phyloP scores from a whole-genome alignment of 2,797 vertebrate genomes.

The Hoplostethus mediterraneus region DNA sequence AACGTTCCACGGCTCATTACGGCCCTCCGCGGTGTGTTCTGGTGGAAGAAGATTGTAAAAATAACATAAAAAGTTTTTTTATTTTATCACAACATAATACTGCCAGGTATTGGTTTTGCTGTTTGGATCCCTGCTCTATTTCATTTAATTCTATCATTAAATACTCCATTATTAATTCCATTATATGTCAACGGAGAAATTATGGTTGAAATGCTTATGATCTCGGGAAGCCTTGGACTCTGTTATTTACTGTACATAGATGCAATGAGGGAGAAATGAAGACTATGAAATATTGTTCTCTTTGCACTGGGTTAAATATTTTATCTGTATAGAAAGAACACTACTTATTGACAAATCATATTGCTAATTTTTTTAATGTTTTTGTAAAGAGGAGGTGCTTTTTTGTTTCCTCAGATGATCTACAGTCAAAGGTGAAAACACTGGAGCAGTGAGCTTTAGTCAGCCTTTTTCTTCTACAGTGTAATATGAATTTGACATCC shows the following conservation, averaged over 20 bases:
- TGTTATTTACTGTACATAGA: constrained; percentile 61
- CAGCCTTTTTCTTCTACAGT: constrained; percentile 4
- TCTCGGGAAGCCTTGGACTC: no score
- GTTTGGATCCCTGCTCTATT: no score
- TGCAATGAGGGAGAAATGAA: constrained; percentile 64
- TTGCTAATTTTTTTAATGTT: constrained; percentile 39
- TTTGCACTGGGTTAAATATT: constrained; percentile 82
- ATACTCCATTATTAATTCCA: no score
- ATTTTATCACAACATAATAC: no score
- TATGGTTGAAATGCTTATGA: no score
- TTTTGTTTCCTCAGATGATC: constrained; percentile 33
- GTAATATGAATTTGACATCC: constrained; percentile 18
- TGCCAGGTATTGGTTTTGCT: no score
- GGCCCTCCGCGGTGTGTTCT: background rate
- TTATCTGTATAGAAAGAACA: constrained; percentile 69
- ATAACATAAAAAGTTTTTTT: background rate
- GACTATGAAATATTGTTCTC: constrained; percentile 72
- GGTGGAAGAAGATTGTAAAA: background rate
- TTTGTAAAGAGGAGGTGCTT: constrained; percentile 49
- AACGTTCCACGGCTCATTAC: background rate
- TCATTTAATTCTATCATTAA: no score
- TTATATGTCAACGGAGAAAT: no score
- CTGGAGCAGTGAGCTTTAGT: background rate
- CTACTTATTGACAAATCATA: constrained; percentile 48
- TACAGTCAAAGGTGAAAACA: background rate